Conservation (phyloP, 1,140 invertebrate species). For the Acyrthosiphon pisum region DNA sequence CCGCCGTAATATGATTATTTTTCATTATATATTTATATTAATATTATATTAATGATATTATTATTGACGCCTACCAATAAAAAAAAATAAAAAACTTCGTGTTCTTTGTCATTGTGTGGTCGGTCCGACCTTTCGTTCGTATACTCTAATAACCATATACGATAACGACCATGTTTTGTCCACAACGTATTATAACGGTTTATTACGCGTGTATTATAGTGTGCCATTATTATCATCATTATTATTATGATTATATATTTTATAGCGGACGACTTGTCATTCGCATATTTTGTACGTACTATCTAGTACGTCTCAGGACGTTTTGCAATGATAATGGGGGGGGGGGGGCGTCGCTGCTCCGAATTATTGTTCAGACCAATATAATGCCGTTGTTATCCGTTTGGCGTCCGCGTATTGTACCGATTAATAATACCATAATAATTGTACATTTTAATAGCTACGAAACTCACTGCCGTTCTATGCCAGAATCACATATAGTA, state of each 20-base stretch:
- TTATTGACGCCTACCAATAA: neutral
- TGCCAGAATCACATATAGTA: neutral
- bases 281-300: neutral
- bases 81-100: neutral
- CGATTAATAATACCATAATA: too few relatives aligned
- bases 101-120: neutral
- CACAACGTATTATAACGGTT: neutral
- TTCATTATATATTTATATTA: too few relatives aligned
- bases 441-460: neutral
- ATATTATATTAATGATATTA: neutral
- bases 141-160: neutral
- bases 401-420: neutral
- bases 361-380: neutral
- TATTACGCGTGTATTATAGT: neutral
- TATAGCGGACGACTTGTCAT: neutral
- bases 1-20: neutral
- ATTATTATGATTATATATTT: neutral
- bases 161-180: neutral
- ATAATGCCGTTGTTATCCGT: neutral
- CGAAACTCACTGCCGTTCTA: neutral
- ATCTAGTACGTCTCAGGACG: neutral
- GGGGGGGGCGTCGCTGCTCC: too few relatives aligned
- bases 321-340: neutral
- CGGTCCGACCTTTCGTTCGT: too few relatives aligned
- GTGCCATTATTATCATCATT: neutral